Evolutionary conservation across 2,797 vertebrate species (phyloP).

Genomic region (Molossus molossus): DNA sequence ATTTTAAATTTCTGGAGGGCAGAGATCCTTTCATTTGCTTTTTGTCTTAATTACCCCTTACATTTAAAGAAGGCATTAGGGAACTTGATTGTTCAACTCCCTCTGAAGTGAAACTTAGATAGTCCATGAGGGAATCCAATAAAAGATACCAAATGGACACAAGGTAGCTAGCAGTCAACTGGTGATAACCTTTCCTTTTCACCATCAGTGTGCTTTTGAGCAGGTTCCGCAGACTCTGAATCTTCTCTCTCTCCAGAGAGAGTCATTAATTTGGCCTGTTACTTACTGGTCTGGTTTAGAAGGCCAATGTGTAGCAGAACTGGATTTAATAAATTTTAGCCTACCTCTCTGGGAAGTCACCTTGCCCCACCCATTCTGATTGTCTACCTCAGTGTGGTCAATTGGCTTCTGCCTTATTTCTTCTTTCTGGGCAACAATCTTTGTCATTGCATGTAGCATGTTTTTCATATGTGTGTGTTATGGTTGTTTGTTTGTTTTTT

Average conservation of each 20-base stretch:
- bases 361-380: not conserved
- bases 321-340: not conserved
- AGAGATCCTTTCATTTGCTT: conserved; percentile 40
- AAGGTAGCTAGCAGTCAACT: not conserved
- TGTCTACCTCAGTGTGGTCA: not conserved
- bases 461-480: not conserved
- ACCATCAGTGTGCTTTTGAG: not conserved
- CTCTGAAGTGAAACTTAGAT: not conserved
- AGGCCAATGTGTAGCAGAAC: not conserved
- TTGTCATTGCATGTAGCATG: not conserved
- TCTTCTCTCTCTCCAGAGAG: not conserved
- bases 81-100: conserved; percentile 19
- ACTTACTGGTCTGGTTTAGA: not conserved
- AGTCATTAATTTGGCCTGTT: not conserved
- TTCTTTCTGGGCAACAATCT: not conserved
- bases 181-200: conserved; percentile 17
- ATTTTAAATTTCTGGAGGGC: conserved; percentile 41
- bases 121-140: conserved; percentile 15
- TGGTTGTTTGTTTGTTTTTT: not conserved
- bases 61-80: not conserved
- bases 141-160: not conserved
- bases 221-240: not conserved
- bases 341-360: not conserved
- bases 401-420: conserved; percentile 1
- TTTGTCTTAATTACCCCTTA: conserved; percentile 27